phyloP scores from a whole-genome alignment of 2,113 vertebrate species.

The Neotoma lepida region DNA sequence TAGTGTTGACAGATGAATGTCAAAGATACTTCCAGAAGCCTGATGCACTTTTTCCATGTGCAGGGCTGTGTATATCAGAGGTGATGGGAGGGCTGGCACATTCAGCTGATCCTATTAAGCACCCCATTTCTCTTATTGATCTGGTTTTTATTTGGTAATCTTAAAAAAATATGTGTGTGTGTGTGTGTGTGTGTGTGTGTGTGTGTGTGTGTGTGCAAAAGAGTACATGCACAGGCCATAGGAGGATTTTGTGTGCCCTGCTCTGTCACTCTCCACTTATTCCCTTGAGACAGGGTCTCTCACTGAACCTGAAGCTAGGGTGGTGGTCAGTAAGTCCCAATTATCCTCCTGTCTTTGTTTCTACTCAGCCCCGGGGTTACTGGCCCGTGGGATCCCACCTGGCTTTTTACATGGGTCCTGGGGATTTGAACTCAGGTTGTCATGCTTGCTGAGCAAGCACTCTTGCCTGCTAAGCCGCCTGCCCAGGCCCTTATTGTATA shows the following conservation, averaged over 20 bases:
- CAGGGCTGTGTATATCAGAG: fast-evolving
- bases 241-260: not conserved
- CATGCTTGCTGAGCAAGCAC: no score
- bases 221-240: not conserved
- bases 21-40: not conserved
- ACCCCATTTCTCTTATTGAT: not conserved
- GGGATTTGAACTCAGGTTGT: not conserved
- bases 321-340: not conserved
- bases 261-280: not conserved
- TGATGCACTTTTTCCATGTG: fast-evolving
- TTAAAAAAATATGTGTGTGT: not conserved
- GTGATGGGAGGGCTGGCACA: fast-evolving
- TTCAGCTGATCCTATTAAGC: not conserved
- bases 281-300: not conserved
- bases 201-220: not conserved
- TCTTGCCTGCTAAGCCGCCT: not conserved
- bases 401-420: not conserved
- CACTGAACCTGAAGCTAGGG: not conserved
- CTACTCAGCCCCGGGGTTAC: not conserved
- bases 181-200: not conserved
- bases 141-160: not conserved
- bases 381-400: not conserved
- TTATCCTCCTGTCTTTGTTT: not conserved
- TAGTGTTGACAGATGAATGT: not conserved
- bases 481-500: not conserved